Conservation (phyloP, 2,113 vertebrate genomes). For the Mesitornis unicolor region DNA sequence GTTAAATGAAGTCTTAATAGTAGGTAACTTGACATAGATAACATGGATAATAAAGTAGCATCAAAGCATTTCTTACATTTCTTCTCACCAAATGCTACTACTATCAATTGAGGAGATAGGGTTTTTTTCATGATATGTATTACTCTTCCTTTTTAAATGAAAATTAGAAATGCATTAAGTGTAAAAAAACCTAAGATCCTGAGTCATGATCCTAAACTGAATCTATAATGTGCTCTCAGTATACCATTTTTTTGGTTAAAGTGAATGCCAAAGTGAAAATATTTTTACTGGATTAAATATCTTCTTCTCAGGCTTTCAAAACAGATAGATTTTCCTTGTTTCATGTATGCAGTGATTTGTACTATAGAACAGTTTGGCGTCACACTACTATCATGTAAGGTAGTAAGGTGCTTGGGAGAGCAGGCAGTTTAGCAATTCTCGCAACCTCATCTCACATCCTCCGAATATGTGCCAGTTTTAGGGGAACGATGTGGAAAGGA, state of each 20-base stretch:
- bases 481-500: fast-evolving
- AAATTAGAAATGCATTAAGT: background rate
- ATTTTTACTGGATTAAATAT: background rate
- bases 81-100: background rate
- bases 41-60: background rate
- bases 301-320: background rate
- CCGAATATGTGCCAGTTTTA: background rate
- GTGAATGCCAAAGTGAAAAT: background rate
- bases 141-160: background rate
- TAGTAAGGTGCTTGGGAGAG: background rate
- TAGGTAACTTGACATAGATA: background rate
- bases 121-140: no score
- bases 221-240: background rate
- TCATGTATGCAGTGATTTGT: background rate
- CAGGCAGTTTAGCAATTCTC: background rate
- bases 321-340: background rate
- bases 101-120: background rate
- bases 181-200: background rate
- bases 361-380: background rate
- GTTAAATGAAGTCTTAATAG: background rate
- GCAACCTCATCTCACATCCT: fast-evolving
- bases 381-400: background rate
- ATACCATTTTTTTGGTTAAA: background rate
- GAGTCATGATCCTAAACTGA: background rate
- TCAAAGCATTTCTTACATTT: background rate